These are phyloP conservation scores for Setophaga kirtlandii DNA, from an alignment of 2,113 vertebrate genomes.

Conservation along the genomic window DNA sequence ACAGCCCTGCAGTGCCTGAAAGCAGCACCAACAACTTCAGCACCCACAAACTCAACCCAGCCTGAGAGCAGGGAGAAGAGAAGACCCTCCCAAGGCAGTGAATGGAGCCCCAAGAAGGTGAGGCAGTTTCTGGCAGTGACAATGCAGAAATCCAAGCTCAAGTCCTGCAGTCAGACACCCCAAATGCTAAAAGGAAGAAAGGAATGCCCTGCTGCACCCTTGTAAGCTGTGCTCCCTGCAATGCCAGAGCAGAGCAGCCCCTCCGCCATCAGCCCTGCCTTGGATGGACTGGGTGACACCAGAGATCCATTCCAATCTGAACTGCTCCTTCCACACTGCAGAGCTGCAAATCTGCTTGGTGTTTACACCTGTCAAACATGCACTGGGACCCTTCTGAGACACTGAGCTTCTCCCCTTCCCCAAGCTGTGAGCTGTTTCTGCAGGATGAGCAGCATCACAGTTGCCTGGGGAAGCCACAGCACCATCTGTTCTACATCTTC, in stretches of 20 bases:
- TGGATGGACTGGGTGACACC: background rate
- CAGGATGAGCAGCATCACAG: constrained; percentile 1
- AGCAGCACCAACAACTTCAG: background rate
- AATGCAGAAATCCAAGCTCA: background rate
- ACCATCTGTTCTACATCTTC: background rate
- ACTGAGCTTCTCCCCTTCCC: background rate
- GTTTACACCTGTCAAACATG: background rate
- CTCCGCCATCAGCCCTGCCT: background rate
- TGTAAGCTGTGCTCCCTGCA: background rate
- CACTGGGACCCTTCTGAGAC: constrained; percentile 75
- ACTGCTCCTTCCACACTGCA: background rate
- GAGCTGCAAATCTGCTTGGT: background rate
- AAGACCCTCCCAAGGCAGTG: background rate
- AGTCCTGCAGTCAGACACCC: background rate
- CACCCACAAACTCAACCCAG: background rate
- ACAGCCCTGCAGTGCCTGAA: background rate
- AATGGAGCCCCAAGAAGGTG: background rate
- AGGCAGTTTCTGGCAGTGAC: background rate
- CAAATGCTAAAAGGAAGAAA: background rate
- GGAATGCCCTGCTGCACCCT: background rate
- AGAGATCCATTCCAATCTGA: background rate
- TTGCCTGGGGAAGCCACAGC: constrained; percentile 56
- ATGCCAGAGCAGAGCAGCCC: background rate
- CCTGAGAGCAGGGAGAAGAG: background rate
- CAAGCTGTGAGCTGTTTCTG: background rate